Percentiles rank a stretch among this genome's conserved stretches.
These are phyloP conservation scores for Eremobia ochroleuca DNA, from an alignment of 2,888 invertebrate species.

Conservation along the genomic window DNA sequence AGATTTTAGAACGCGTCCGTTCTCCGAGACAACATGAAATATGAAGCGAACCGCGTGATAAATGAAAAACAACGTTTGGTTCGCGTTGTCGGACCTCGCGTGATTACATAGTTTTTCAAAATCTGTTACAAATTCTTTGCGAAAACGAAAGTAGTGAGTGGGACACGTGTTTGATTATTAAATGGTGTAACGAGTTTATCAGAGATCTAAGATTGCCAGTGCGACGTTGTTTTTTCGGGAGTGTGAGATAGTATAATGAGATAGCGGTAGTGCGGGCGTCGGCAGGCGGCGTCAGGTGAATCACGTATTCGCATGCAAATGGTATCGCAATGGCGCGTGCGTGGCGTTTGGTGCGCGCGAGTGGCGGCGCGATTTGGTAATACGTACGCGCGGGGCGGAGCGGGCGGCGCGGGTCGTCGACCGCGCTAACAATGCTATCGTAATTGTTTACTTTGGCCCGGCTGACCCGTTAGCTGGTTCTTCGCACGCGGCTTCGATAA, in stretches of 20 bases:
- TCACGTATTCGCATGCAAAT: slow-evolving; percentile 76
- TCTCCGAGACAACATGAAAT: slow-evolving; percentile 71
- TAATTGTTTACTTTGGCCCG: slow-evolving; percentile 87
- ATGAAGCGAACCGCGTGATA: slow-evolving; percentile 72
- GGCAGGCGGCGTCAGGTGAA: slow-evolving; percentile 64
- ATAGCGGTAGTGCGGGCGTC: slow-evolving; percentile 40
- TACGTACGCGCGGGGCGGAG: slow-evolving; percentile 64
- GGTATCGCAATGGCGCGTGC: slow-evolving; percentile 63
- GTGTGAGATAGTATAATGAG: slow-evolving; percentile 36
- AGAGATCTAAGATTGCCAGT: slow-evolving; percentile 55
- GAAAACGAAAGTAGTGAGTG: slow-evolving; percentile 62
- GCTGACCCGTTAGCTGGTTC: slow-evolving; percentile 78
- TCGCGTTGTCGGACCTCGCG: slow-evolving; percentile 62
- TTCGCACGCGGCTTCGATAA: slow-evolving; percentile 69
- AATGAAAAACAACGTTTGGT: slow-evolving; percentile 69
- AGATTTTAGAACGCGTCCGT: slow-evolving; percentile 70
- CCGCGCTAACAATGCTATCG: slow-evolving; percentile 85
- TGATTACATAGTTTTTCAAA: slow-evolving; percentile 68
- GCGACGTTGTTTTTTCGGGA: slow-evolving; percentile 39
- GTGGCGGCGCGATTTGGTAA: slow-evolving; percentile 75
- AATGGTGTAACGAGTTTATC: slow-evolving; percentile 63
- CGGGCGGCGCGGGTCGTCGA: slow-evolving; percentile 73
- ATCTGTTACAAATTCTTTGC: slow-evolving; percentile 50
- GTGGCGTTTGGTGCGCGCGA: slow-evolving; percentile 65
- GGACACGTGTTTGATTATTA: slow-evolving; percentile 61